Percentiles rank a stretch among this genome's conserved stretches.
Conservation (phyloP, 2,797 vertebrate species). For the Mus minutoides region DNA sequence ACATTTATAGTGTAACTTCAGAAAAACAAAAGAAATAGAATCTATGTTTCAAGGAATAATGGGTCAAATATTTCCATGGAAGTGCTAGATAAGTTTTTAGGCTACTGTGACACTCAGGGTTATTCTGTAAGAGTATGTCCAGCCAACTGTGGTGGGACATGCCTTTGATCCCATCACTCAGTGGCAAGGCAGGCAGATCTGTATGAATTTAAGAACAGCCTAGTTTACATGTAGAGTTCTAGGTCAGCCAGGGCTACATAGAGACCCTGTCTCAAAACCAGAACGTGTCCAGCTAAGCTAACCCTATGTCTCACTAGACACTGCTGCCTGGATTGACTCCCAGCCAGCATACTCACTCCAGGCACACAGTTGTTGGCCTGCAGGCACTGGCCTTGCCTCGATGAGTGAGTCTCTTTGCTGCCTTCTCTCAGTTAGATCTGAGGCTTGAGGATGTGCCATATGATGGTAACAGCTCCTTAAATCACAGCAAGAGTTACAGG, state of each 20-base stretch:
- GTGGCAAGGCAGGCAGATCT: not conserved
- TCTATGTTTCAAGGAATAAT: not conserved
- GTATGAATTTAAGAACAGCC: not conserved
- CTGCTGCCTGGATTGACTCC: constrained; percentile 44
- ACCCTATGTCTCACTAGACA: not conserved
- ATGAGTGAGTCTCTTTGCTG: not conserved
- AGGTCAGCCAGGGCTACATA: not conserved
- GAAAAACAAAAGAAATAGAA: not conserved
- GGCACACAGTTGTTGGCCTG: not conserved
- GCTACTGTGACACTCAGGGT: not conserved
- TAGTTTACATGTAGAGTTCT: not conserved
- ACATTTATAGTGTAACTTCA: not conserved
- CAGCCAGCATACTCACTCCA: not conserved
- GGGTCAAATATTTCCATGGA: constrained; percentile 13
- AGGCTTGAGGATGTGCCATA: not conserved
- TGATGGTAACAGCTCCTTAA: not conserved
- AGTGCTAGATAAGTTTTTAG: constrained; percentile 48
- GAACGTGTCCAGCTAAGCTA: not conserved
- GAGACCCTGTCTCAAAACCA: not conserved
- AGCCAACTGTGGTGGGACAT: not conserved
- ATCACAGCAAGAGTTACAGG: not conserved
- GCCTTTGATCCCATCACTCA: not conserved
- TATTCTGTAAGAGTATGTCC: constrained; percentile 82
- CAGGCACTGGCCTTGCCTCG: not conserved
- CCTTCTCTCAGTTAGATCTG: not conserved